Base-by-base conservation (phyloP, 2,113 vertebrate species). In the Antechinus stuartii region DNA sequence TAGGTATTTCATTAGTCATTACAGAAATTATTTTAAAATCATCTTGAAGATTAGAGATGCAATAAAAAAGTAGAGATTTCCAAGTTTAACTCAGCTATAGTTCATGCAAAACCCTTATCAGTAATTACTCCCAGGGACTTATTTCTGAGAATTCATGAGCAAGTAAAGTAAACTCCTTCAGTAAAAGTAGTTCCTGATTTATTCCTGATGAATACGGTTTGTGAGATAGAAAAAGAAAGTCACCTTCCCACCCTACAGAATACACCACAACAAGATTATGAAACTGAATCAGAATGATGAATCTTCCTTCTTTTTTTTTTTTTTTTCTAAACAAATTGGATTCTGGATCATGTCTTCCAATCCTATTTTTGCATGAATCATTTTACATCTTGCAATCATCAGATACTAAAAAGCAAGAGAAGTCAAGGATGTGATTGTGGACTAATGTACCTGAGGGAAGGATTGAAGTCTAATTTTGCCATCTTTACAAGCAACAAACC, bases 371-470 rank as follows among this genome's bases (percentile, higher is more conserved):
- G 47, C 89, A 93, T 26, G 23, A 90, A 91, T 95, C 56, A 9
- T 50, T 96, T 96, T 92, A 96, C 96, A 0, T 46, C 47, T 96
- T 97, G 92, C 95, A 93, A 94, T 94, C 94, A 90, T 91, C 94
- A 25, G 55, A 91, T n/a, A 94, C 56, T 30, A 89, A 94, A 96
- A 91, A 91, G 9, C 91, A 92, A 26, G 61, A n/a, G 94, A 95
- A 91, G 22, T 25, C 92, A 6, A 3, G 24, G 94, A 84, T 42
- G 68, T 84, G n/a, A 84, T 19, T 8, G 7, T 23, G 19, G n/a
- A 84, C 89, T 94, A 94, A 95, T 94, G 90, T 57, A 91, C 93
- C 76, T 27, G 90, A 94, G 24, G 93, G 94, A 95, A 97, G 92
- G 92, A 96, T 94, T 94, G 89, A 95, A 2, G 52, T 92, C 55